These are phyloP conservation scores for Anolis apletophallus DNA, from an alignment of 2,797 vertebrate genomes.

Conservation along the genomic window DNA sequence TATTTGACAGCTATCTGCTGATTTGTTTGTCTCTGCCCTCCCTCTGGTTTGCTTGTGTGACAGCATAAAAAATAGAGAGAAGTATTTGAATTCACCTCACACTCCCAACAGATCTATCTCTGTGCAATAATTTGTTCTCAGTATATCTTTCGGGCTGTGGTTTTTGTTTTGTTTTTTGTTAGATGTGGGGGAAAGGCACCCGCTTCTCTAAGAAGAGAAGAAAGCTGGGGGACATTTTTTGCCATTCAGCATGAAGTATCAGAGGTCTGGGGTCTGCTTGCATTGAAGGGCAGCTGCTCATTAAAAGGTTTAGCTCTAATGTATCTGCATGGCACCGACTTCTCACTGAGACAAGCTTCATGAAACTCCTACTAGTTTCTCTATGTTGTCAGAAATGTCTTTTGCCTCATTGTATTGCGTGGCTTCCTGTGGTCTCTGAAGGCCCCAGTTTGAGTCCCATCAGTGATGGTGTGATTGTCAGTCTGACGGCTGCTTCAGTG, in stretches of 20 bases:
- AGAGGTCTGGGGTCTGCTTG: background rate
- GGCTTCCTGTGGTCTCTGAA: background rate
- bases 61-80: background rate
- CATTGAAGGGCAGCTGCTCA: conserved; percentile 41
- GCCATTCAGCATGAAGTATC: conserved; percentile 15
- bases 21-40: background rate
- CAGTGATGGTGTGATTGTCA: conserved; percentile 44
- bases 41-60: background rate
- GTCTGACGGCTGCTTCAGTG: conserved; percentile 28
- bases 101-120: background rate
- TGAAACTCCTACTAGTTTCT: conserved; percentile 36
- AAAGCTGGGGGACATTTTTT: background rate
- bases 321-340: conserved; percentile 16
- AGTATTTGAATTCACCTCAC: background rate
- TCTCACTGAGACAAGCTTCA: conserved; percentile 31
- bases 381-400: conserved; percentile 29
- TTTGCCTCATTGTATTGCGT: background rate
- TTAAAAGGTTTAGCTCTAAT: conserved; percentile 53
- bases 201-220: conserved; percentile 36
- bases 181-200: background rate
- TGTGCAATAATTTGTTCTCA: conserved; percentile 10
- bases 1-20: background rate
- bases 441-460: conserved; percentile 34
- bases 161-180: conserved; percentile 23
- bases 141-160: background rate